Evolutionary conservation across 2,113 vertebrate species (phyloP).

Genomic region (Nycticebus coucang): DNA sequence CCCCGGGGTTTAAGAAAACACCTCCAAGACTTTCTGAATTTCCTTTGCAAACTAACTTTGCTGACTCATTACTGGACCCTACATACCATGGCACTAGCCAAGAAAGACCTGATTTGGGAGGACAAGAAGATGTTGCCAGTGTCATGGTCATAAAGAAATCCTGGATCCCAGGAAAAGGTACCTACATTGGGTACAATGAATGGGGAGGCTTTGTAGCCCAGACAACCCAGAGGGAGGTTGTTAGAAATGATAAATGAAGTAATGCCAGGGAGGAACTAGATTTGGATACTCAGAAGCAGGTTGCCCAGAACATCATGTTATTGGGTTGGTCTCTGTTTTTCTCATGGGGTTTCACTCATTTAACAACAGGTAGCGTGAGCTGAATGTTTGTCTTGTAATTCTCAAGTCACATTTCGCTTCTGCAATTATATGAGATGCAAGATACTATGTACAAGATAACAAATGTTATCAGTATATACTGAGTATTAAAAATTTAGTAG

Average conservation of each 20-base stretch:
- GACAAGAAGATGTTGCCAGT: background rate
- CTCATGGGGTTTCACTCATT: background rate
- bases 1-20: conserved; percentile 8
- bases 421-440: too few relatives aligned
- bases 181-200: background rate
- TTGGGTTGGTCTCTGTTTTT: background rate
- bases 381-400: background rate
- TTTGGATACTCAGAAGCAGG: background rate
- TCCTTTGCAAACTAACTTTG: background rate
- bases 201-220: background rate
- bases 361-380: background rate
- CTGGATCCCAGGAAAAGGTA: background rate
- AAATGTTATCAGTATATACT: too few relatives aligned
- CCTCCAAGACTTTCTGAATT: background rate
- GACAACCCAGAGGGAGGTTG: too few relatives aligned
- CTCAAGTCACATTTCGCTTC: too few relatives aligned
- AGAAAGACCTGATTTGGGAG: background rate
- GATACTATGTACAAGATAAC: too few relatives aligned
- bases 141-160: background rate
- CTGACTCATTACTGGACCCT: background rate
- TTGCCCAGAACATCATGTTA: background rate
- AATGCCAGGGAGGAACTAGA: background rate
- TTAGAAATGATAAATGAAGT: background rate
- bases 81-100: background rate
- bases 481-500: too few relatives aligned